Base-by-base conservation (phyloP, 2,113 vertebrate genomes). In the Jaculus jaculus region DNA sequence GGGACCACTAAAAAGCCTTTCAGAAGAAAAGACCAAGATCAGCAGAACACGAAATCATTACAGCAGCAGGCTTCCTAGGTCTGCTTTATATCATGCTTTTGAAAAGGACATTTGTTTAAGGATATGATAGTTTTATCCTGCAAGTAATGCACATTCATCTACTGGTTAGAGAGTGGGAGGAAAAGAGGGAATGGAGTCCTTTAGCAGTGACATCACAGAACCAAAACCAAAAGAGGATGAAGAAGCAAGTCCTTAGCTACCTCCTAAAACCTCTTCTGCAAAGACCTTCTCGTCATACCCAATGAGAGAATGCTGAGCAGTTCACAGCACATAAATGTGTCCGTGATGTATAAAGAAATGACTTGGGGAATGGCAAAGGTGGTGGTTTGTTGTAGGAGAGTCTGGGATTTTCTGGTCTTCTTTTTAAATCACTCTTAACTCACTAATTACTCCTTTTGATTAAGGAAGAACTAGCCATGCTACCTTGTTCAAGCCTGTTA, bases 21-120 rank as follows among this genome's bases (percentile, higher is more conserved):
- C 97, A 97, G 95, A 93, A 96, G 96, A 97, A 98, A 98, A 98
- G 95, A 79, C 97, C 94, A 90, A 95, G 97, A 98, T 98, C 98
- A 98, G 98, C 98, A 98, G 98, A 98, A 98, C 98, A 98, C 97
- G 96, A 98, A 98, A 98, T 98, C 97, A 97, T 98, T 98, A 98
- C 96, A 96, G 96, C 96, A 97, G 96, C 96, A 98, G 97, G 97
- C 97, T 98, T 98, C 98, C 96, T 97, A 97, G 97, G 89, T 96
- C 97, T 97, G 96, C 96, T 98, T 98, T 98, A 95, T 98, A 97
- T 98, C 98, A 97, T 96, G 96, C 92, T 96, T 97, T 98, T 98
- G 97, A 97, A 97, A 98, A 97, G 96, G 95, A 98, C 98, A 98
- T 97, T 98, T 98, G 98, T 98, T 98, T 98, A 98, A 98, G 97